Evolutionary conservation across 1,140 invertebrate genomes (phyloP), one percentile per base, ranked within the genome.

Genomic region (Physella acuta): DNA sequence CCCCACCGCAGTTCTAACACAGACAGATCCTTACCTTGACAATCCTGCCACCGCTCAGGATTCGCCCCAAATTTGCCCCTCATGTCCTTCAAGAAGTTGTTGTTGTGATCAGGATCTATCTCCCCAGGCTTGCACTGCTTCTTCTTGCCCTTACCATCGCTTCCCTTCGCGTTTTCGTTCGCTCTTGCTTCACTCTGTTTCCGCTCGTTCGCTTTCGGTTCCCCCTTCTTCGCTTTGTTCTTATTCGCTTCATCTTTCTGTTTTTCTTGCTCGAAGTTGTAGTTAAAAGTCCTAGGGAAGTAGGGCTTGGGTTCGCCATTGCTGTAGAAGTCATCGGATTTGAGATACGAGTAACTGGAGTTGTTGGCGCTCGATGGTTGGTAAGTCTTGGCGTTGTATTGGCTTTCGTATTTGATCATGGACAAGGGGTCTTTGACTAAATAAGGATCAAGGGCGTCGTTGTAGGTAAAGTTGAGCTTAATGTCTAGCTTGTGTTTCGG

Each of bases 11-110:
- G n/a, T n/a, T n/a, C n/a, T n/a, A n/a, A n/a, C n/a, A n/a, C n/a
- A n/a, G n/a, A n/a, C n/a, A n/a, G n/a, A n/a, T n/a, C 39, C 39
- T 44, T 44, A 44, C 39, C 39, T 44, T 44, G 39, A 20, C 39
- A 44, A 44, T 44, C 39, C 39, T 8, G 8, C 39, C 39, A 44
- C 20, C 20, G 8, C 39, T 44, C 39, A 11, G 39, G 39, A 11
- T 8, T 20, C 20, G 20, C 8, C 8, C 39, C 39, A 44, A 44
- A 44, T 20, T 44, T 31, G 4, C 59, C 59, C 14, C 36, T 31
- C 3, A 24, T 20, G 11, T 61, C 59, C 26, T 24, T 61, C 33
- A 61, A 26, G 17, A 61, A 61, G 28, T 61, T 61, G 28, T 61
- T 61, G 36, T 61, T 61, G 34, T 37, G 24, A 39, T 61, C 59